phyloP scores from a whole-genome alignment of 2,113 vertebrate species.

The Lates calcarifer region DNA sequence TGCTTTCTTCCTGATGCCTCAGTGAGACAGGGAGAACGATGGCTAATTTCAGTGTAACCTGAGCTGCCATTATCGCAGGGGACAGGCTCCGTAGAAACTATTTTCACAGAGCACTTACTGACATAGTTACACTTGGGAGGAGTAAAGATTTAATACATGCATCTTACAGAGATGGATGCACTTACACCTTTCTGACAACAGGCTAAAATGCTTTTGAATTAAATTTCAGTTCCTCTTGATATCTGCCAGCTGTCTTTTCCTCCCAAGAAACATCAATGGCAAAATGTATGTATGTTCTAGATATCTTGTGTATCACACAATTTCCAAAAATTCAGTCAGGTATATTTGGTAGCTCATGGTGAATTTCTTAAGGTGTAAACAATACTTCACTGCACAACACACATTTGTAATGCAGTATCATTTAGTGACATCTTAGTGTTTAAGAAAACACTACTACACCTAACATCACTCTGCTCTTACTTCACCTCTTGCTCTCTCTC shows the following conservation, averaged over 20 bases:
- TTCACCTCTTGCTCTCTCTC: constrained; percentile 66
- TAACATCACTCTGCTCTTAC: constrained; percentile 45
- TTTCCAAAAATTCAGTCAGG: background rate
- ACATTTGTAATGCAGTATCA: constrained; percentile 10
- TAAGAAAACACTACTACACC: constrained; percentile 48
- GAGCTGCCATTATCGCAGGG: background rate
- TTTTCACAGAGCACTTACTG: background rate
- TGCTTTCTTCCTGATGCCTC: background rate
- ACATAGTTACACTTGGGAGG: background rate
- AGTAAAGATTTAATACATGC: background rate
- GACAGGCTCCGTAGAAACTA: background rate
- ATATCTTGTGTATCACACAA: background rate
- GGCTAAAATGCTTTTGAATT: background rate
- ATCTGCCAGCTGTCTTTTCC: background rate
- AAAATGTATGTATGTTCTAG: background rate
- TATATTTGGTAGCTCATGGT: background rate
- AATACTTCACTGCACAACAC: background rate
- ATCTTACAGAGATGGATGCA: background rate
- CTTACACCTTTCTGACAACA: background rate
- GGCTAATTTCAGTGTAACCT: background rate
- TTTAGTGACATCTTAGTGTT: constrained; percentile 45
- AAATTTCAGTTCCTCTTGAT: background rate
- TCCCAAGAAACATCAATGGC: background rate
- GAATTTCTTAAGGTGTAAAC: constrained; percentile 9
- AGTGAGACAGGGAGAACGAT: background rate